These are phyloP conservation scores for Ciconia boyciana DNA, from an alignment of 2,113 vertebrate genomes.

Conservation along the genomic window DNA sequence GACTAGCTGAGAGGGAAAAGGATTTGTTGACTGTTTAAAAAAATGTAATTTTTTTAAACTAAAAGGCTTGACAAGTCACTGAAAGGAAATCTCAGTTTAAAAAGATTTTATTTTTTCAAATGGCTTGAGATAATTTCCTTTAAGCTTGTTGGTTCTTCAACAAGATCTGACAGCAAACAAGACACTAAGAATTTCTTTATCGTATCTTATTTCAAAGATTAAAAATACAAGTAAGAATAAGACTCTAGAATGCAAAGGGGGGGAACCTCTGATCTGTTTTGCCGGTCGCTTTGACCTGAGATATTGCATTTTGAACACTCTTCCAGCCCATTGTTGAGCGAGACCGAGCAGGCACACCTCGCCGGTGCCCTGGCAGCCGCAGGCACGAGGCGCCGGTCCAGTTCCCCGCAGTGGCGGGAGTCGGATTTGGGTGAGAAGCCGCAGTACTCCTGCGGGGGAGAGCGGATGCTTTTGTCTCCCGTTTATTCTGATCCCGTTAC, in stretches of 20 bases:
- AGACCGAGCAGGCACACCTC: not conserved
- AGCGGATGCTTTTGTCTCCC: not conserved
- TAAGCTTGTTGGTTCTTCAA: not conserved
- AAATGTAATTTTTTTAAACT: not conserved
- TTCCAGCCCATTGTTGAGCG: not conserved
- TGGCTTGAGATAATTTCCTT: not conserved
- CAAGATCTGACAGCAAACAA: not conserved
- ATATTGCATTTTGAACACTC: not conserved
- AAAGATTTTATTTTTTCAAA: not conserved
- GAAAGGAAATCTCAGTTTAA: not conserved
- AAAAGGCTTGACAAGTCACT: not conserved
- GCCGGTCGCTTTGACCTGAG: not conserved
- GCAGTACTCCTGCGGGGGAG: not conserved
- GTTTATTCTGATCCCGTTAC: fast-evolving
- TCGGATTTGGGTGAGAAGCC: not conserved
- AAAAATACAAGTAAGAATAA: not conserved
- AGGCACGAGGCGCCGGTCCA: not conserved
- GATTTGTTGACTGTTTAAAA: not conserved
- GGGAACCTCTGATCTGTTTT: not conserved
- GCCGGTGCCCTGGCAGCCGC: fast-evolving
- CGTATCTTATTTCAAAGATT: not conserved
- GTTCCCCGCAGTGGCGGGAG: too few relatives aligned
- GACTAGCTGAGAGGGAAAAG: not conserved
- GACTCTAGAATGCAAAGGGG: not conserved
- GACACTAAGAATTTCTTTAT: not conserved